Conservation (phyloP, 2,888 invertebrate genomes). For the Phalera bucephala region DNA sequence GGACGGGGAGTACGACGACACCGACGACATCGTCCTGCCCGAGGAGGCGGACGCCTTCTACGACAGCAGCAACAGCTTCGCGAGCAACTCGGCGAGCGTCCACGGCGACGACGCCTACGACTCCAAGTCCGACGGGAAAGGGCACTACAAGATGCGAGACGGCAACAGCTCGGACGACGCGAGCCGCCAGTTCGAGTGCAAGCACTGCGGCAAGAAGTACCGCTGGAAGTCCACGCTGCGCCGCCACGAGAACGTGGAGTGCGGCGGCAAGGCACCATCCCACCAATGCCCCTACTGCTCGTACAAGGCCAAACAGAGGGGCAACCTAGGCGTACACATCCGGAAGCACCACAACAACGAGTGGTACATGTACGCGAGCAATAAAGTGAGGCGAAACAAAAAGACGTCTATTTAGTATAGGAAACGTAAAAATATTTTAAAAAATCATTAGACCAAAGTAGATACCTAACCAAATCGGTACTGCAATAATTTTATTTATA, state of each 20-base stretch:
- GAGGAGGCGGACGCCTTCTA: slow-evolving; percentile 64
- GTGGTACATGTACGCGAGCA: slow-evolving; percentile 79
- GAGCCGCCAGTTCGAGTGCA: slow-evolving; percentile 87
- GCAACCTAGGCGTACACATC: slow-evolving; percentile 91
- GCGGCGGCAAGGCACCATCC: slow-evolving; percentile 91
- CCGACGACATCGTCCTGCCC: slow-evolving; percentile 77
- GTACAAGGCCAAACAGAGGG: slow-evolving; percentile 91
- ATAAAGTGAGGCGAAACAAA: slow-evolving; percentile 73
- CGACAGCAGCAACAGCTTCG: slow-evolving; percentile 31
- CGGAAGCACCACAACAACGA: slow-evolving; percentile 88
- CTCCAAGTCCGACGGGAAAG: slow-evolving; percentile 51
- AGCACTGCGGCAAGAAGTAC: slow-evolving; percentile 93
- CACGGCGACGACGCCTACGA: slow-evolving; percentile 29
- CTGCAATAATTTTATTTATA: slow-evolving; percentile 78
- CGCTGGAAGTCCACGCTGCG: slow-evolving; percentile 93
- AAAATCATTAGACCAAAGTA: slow-evolving; percentile 71
- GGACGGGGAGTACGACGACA: slow-evolving; percentile 75
- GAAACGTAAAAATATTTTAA: slow-evolving; percentile 17
- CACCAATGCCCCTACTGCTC: slow-evolving; percentile 92
- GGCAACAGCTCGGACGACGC: slow-evolving; percentile 74
- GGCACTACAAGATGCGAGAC: slow-evolving; percentile 43
- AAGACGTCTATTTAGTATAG: slow-evolving; percentile 55
- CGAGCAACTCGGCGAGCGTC: slow-evolving; percentile 18
- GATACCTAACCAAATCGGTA: slow-evolving; percentile 79
- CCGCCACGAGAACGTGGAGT: slow-evolving; percentile 92